phyloP scores from a whole-genome alignment of 2,888 invertebrate species.

The Morpho achilles region DNA sequence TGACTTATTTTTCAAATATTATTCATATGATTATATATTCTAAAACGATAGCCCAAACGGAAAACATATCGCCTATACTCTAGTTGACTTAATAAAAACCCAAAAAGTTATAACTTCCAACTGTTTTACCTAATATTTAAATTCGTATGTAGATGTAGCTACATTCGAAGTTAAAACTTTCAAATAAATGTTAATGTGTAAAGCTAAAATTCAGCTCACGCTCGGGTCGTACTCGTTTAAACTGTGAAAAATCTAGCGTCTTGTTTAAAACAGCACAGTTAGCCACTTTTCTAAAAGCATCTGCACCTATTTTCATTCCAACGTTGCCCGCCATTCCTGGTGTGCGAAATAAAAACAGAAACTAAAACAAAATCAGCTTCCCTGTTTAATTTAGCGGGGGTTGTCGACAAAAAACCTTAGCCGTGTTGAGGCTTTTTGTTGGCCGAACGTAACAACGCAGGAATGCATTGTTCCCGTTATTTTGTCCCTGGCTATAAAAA shows the following conservation, averaged over 20 bases:
- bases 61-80: no score
- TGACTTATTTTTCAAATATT: no score
- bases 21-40: no score
- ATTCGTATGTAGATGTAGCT: background rate
- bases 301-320: slow-evolving; percentile 30
- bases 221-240: slow-evolving; percentile 21
- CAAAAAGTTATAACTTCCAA: no score
- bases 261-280: slow-evolving; percentile 30
- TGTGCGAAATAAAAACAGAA: slow-evolving; percentile 52
- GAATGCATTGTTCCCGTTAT: slow-evolving; percentile 73
- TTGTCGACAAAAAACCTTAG: slow-evolving; percentile 68
- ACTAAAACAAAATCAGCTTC: slow-evolving; percentile 64
- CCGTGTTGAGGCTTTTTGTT: slow-evolving; percentile 66
- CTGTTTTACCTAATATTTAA: no score
- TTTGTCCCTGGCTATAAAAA: slow-evolving; percentile 54
- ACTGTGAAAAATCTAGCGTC: slow-evolving; percentile 28
- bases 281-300: slow-evolving; percentile 32
- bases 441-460: slow-evolving; percentile 62
- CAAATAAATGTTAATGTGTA: slow-evolving; percentile 19
- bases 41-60: no score
- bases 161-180: slow-evolving; percentile 17
- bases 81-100: no score
- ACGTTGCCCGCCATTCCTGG: slow-evolving; percentile 38
- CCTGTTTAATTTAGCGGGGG: slow-evolving; percentile 75
- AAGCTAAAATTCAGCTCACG: slow-evolving; percentile 23